Base-by-base conservation (phyloP, 2,113 vertebrate species). In the Chelonoidis abingdonii region DNA sequence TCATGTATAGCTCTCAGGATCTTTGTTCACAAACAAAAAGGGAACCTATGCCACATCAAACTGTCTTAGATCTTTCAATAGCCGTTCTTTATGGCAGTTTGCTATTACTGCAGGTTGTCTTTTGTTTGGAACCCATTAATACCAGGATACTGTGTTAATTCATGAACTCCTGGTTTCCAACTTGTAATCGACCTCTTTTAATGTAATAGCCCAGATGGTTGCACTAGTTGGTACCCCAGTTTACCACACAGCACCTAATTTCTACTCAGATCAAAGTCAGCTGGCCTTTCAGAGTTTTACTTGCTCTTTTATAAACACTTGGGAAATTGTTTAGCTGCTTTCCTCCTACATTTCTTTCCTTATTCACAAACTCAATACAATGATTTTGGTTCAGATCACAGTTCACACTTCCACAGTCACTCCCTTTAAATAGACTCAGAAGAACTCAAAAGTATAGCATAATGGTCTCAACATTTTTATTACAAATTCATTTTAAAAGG, bases 181-280 rank as follows among this genome's bases (percentile, higher is more conserved):
- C 0, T 35, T 49, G 89, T 59, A 57, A 13, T 59, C 80, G 52
- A 1, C 10, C 50, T 3, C 44, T 25, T 19, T 44, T 8, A 19
- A 1, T 35, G n/a, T 21, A 16, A 1, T 8, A 38, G 5, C 5
- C 50, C 29, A 12, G 44, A 8, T 0, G 1, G 29, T 2, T 29
- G 14, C 44, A 31, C 14, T 47, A n/a, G 22, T 50, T 75, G 44
- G 1, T 78, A 4, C 2, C n/a, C 17, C 24, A 25, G 22, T 76
- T n/a, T 69, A 69, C 16, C 17, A 69, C 31, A 19, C 17, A 69
- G 35, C 8, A n/a, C 62, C 17, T 69, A n/a, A 69, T 69, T 69
- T 41, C 10, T 75, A 17, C 21, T 87, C 53, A 3, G 41, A 17
- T 2, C 22, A 44, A 82, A 0, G 44, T 88, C 50, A 57, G 19